A percentile compares a stretch with the other conserved stretches of the same genome.
phyloP scores from a whole-genome alignment of 2,797 vertebrate genomes.

The Phrynocephalus forsythii region DNA sequence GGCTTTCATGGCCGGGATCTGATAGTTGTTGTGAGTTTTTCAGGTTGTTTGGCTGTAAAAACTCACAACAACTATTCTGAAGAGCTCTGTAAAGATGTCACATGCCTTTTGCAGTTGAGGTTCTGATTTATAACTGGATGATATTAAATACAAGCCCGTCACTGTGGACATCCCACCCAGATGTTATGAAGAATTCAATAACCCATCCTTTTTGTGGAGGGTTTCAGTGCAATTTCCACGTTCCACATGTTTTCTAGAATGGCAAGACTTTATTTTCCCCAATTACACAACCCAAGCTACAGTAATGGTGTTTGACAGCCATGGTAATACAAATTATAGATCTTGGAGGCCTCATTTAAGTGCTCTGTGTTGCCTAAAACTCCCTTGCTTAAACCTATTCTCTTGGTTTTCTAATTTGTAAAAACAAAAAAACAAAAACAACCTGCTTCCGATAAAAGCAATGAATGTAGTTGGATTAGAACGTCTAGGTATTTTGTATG shows the following conservation, averaged over 20 bases:
- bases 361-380: neutral
- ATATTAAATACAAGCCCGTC: slow-evolving; percentile 52
- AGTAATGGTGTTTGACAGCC: neutral
- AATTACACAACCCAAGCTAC: neutral
- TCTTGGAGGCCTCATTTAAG: neutral
- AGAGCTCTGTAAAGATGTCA: neutral
- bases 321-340: slow-evolving; percentile 5
- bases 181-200: slow-evolving; percentile 49
- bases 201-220: neutral
- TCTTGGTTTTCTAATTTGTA: neutral
- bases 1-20: too few relatives aligned
- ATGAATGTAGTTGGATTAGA: neutral
- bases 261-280: neutral
- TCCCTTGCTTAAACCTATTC: neutral
- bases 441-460: neutral
- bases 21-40: too few relatives aligned
- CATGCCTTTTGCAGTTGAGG: slow-evolving; percentile 12
- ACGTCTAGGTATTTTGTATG: neutral
- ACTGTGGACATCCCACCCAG: slow-evolving; percentile 54
- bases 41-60: too few relatives aligned
- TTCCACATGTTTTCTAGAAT: rapidly evolving
- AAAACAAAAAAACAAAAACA: neutral
- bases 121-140: slow-evolving; percentile 57
- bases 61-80: neutral
- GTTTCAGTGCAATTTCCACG: slow-evolving; percentile 42